These are phyloP conservation scores for Brachyopa scutellaris DNA, from an alignment of 2,888 invertebrate species.

Conservation along the genomic window DNA sequence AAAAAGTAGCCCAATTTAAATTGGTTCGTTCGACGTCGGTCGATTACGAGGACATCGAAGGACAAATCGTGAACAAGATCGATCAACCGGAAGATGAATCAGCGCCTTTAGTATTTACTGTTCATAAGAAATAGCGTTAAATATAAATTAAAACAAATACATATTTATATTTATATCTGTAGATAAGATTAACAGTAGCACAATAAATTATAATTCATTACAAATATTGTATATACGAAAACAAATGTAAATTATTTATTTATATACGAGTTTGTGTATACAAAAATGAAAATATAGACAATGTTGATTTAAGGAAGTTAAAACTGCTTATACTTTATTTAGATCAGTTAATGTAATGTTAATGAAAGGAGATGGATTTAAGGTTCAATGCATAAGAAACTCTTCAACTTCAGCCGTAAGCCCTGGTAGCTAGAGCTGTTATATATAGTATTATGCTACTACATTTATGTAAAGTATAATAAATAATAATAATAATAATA, in stretches of 20 bases:
- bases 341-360: too few relatives aligned
- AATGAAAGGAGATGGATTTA: too few relatives aligned
- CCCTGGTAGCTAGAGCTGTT: too few relatives aligned
- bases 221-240: conserved; percentile 38
- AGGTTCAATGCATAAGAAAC: too few relatives aligned
- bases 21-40: conserved; percentile 80
- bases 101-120: conserved; percentile 80
- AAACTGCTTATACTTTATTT: too few relatives aligned
- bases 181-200: conserved; percentile 13
- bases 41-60: conserved; percentile 81
- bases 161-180: neutral
- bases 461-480: too few relatives aligned
- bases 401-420: too few relatives aligned
- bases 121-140: conserved; percentile 79
- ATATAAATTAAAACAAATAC: conserved; percentile 5
- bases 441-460: too few relatives aligned
- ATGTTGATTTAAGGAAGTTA: too few relatives aligned
- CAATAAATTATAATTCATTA: conserved; percentile 46
- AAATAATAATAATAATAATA: too few relatives aligned
- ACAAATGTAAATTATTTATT: neutral
- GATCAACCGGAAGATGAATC: conserved; percentile 80
- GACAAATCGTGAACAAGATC: conserved; percentile 74
- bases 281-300: too few relatives aligned
- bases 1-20: conserved; percentile 79
- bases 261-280: too few relatives aligned